Evolutionary conservation across 1,140 invertebrate genomes (phyloP).

Genomic region (Chionoecetes opilio): DNA sequence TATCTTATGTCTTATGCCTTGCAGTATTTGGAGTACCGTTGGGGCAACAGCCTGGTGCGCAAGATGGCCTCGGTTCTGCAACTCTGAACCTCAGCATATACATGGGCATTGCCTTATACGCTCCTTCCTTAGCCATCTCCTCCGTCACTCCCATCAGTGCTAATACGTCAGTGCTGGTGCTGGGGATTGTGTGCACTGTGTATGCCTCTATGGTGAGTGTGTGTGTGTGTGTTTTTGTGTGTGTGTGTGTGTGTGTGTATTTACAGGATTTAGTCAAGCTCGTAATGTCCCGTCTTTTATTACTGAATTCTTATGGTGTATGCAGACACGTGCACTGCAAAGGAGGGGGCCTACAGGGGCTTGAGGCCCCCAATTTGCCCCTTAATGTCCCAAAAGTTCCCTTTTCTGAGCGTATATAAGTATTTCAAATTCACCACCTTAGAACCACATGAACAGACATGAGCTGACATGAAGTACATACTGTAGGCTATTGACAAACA

Average conservation of each 20-base stretch:
- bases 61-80: conserved; percentile 35
- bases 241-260: conserved; percentile 48
- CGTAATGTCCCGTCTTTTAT: not conserved
- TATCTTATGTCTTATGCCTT: not conserved
- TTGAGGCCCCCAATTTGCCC: too few relatives aligned
- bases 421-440: too few relatives aligned
- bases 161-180: conserved; percentile 50
- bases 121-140: conserved; percentile 67
- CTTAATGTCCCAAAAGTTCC: too few relatives aligned
- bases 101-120: conserved; percentile 70
- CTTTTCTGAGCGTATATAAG: too few relatives aligned
- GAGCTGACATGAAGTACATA: too few relatives aligned
- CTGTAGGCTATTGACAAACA: too few relatives aligned
- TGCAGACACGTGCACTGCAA: too few relatives aligned
- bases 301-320: not conserved
- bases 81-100: conserved; percentile 58
- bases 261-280: too few relatives aligned
- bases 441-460: too few relatives aligned
- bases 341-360: too few relatives aligned
- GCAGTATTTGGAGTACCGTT: conserved; percentile 51
- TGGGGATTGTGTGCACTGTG: conserved; percentile 53
- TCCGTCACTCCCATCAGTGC: conserved; percentile 66
- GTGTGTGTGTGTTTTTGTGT: conserved; percentile 28
- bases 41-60: not conserved
- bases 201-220: conserved; percentile 67